phyloP scores from a whole-genome alignment of 2,113 vertebrate genomes.

The Oryzias melastigma region DNA sequence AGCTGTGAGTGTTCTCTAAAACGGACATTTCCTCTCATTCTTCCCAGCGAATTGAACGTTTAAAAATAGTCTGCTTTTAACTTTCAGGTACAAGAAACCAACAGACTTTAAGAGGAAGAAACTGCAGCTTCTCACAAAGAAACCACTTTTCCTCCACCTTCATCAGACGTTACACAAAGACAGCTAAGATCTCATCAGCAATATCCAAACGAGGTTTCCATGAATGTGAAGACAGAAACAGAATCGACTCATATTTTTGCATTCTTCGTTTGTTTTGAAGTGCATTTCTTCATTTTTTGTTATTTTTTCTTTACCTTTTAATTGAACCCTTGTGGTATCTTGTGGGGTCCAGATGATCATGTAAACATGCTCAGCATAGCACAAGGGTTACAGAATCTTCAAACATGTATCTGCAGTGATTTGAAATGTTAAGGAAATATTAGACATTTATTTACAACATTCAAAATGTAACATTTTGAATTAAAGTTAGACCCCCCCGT shows the following conservation, averaged over 20 bases:
- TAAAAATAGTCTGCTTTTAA: neutral
- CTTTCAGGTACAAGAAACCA: constrained; percentile 95
- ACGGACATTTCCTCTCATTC: neutral
- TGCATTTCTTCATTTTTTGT: neutral
- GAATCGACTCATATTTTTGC: constrained; percentile 10
- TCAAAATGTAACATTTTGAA: no score
- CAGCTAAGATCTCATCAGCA: constrained; percentile 73
- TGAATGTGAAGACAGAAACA: constrained; percentile 21
- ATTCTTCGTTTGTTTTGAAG: constrained; percentile 6
- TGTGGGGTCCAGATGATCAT: no score
- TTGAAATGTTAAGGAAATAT: no score
- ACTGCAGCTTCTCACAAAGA: constrained; percentile 95
- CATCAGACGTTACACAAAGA: constrained; percentile 96
- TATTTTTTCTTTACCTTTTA: no score
- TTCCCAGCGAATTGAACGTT: no score
- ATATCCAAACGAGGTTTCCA: constrained; percentile 27
- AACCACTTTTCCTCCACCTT: constrained; percentile 98
- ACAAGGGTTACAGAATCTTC: no score
- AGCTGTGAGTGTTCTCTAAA: constrained; percentile 85
- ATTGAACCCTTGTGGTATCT: no score
- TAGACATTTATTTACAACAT: no score
- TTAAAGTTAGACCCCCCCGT: no score
- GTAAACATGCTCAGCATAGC: no score
- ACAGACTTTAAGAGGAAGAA: constrained; percentile 99
- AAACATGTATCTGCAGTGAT: no score